Evolutionary conservation across 2,113 vertebrate species (phyloP).

Genomic region (Xyliphius kryptos): DNA sequence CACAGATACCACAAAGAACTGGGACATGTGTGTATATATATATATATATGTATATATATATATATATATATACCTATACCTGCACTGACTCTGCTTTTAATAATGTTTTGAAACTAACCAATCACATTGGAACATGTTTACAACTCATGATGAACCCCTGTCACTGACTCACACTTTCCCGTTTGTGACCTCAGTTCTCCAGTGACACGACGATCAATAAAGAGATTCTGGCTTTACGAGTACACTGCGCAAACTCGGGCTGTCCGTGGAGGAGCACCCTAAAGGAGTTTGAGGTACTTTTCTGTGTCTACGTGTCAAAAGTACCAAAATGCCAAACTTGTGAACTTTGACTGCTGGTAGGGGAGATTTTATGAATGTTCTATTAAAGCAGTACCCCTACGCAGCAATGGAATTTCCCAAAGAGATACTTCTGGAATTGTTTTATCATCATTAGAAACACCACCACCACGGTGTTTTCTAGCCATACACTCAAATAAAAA

Average conservation of each 20-base stretch:
- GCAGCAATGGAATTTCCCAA: background rate
- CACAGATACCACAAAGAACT: background rate
- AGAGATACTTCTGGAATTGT: too few species aligned
- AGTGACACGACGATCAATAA: constrained; percentile 67
- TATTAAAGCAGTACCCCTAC: background rate
- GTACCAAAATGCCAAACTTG: background rate
- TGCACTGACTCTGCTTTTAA: too few species aligned
- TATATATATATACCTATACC: too few species aligned
- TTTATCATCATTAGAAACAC: too few species aligned
- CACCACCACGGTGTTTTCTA: too few species aligned
- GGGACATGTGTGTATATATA: background rate
- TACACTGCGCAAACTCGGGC: constrained; percentile 61
- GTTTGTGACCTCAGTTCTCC: constrained; percentile 55
- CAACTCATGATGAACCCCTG: background rate
- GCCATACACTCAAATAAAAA: too few species aligned
- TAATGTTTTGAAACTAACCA: too few species aligned
- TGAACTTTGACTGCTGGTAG: background rate
- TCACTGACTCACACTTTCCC: constrained; percentile 17
- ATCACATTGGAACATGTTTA: too few species aligned
- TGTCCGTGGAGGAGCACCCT: constrained; percentile 64
- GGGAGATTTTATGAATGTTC: background rate
- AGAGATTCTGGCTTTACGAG: constrained; percentile 66
- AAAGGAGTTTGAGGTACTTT: constrained; percentile 63
- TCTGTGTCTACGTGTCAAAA: background rate
- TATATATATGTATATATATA: background rate